These are phyloP conservation scores for Amphimedon queenslandica DNA, from an alignment of 37 sponge, comb jelly and placozoan species.

Conservation along the genomic window DNA sequence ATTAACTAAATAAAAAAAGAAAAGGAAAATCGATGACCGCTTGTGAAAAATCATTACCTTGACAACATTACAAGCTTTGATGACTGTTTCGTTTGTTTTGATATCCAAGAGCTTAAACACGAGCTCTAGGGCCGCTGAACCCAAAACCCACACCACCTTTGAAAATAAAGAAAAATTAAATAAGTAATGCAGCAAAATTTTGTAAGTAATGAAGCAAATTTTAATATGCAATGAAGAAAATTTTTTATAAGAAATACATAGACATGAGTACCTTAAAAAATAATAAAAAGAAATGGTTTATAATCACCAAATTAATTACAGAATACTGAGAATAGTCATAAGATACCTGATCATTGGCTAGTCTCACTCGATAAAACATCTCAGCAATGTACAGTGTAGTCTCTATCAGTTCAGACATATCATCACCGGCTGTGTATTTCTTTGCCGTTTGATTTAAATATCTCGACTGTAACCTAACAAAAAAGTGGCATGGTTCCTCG, in stretches of 20 bases:
- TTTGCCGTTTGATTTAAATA: not conserved
- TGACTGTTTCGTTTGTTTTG: not conserved
- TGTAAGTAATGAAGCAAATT: no score
- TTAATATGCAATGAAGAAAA: no score
- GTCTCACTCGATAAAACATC: slow-evolving; percentile 7
- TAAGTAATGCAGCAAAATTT: no score
- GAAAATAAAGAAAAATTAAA: no score
- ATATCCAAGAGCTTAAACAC: not conserved
- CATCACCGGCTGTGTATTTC: no score
- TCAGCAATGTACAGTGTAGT: not conserved
- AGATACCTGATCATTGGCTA: not conserved
- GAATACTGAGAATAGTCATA: not conserved
- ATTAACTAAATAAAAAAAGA: slow-evolving; percentile 1
- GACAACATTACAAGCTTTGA: not conserved
- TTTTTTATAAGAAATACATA: no score
- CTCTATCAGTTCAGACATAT: not conserved
- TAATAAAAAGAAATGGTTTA: no score
- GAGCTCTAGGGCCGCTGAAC: not conserved
- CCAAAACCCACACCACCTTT: not conserved
- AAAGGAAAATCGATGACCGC: not conserved
- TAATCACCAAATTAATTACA: no score
- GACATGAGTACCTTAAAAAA: no score
- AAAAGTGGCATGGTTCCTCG: not conserved
- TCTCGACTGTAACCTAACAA: not conserved
- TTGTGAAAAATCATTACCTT: slow-evolving; percentile 1